Evolutionary conservation across 2,888 invertebrate genomes (phyloP).

Genomic region (Cordylochernes scorpioides): DNA sequence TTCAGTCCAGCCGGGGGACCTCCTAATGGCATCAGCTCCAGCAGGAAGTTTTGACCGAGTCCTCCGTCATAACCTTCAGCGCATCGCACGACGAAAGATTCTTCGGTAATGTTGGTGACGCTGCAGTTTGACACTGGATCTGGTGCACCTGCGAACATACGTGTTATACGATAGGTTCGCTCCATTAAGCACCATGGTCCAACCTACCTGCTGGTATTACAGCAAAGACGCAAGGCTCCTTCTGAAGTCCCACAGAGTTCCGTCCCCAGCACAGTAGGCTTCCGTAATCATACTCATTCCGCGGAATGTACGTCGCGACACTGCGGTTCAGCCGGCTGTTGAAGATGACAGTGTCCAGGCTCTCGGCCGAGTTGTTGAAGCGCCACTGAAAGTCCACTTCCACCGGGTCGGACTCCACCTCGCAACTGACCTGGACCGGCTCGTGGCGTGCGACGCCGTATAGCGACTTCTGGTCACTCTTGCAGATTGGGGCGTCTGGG

Average conservation of each 20-base stretch:
- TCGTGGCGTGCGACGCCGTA: constrained; percentile 76
- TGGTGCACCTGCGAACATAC: constrained; percentile 7
- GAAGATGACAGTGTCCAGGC: constrained; percentile 7
- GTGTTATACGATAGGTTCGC: too few relatives aligned
- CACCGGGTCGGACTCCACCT: constrained; percentile 65
- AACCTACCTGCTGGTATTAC: constrained; percentile 15
- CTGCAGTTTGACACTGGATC: constrained; percentile 12
- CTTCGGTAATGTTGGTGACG: constrained; percentile 11
- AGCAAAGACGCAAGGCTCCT: constrained; percentile 15
- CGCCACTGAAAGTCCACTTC: constrained; percentile 72
- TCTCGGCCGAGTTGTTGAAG: constrained; percentile 45
- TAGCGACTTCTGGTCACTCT: constrained; percentile 50
- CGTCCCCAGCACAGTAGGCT: constrained; percentile 16
- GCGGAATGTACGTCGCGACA: constrained; percentile 15
- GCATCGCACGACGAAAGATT: constrained; percentile 8
- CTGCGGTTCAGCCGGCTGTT: constrained; percentile 9
- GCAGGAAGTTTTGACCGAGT: constrained; percentile 5
- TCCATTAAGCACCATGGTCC: too few relatives aligned
- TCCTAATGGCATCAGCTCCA: constrained; percentile 4
- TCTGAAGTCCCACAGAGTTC: constrained; percentile 15
- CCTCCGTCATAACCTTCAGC: constrained; percentile 10
- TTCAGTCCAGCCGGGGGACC: constrained; percentile 3
- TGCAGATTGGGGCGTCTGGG: constrained; percentile 71
- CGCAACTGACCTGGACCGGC: constrained; percentile 31
- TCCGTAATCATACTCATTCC: constrained; percentile 16